Base-by-base conservation (phyloP, 2,113 vertebrate species). In the Nipponia nippon region DNA sequence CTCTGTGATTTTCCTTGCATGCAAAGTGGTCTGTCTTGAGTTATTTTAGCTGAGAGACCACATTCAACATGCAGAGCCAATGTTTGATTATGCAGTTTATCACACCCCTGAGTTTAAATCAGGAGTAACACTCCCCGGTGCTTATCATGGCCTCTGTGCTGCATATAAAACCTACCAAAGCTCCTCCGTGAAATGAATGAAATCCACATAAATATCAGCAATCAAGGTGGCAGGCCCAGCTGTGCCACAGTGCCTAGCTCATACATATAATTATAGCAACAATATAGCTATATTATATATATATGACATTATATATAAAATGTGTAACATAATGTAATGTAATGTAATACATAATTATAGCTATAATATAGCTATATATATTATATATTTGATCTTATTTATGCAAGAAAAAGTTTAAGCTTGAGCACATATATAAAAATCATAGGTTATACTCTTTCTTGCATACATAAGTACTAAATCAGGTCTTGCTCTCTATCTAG, bases 101-200 rank as follows among this genome's bases (percentile, higher is more conserved):
- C 95, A 95, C 83, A 95, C 55, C 63, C 50, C 42, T 79, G 88
- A 87, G 95, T 88, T 95, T 95, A 97, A 95, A 96, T 95, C 69
- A 94, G 83, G 52, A 94, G 23, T 66, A 87, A 89, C 62, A 70
- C 92, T 94, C 90, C 78, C 77, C 2, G 0, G 73, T 63, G 88
- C 46, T 96, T 93, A 73, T 55, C 79, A 50, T 5, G 38, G 83
- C 58, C 90, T 58, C 59, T 59, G 71, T 55, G 59, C 76, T 95
- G 88, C 83, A 89, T 92, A 42, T 71, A 55, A 93, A 96, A 78
- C 52, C 46, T 59, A 11, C 9, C 20, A 77, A 40, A 72, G 13
- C 50, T 83, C 79, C 67, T 93, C 38, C 2, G 1, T 15, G 25
- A 49, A 40, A 19, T 15, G 55, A 91, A 56, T 40, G n/a, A 63